These are phyloP conservation scores for Acipenser oxyrinchus DNA, from an alignment of 2,797 vertebrate genomes.

Conservation along the genomic window DNA sequence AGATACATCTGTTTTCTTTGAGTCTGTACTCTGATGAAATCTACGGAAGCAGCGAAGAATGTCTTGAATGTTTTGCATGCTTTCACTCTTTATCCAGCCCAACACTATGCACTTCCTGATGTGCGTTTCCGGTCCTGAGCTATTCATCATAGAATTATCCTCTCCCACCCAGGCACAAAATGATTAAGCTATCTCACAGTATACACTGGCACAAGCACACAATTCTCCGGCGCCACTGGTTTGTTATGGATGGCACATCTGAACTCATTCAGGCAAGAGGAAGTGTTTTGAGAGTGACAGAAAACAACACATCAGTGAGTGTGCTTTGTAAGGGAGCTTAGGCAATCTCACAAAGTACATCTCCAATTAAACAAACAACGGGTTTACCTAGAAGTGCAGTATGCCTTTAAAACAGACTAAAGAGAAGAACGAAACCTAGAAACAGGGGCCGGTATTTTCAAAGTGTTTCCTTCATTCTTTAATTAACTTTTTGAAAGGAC, in stretches of 20 bases:
- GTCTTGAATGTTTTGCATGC: constrained; percentile 24
- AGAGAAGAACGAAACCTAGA: too few species aligned
- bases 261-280: not conserved
- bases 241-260: constrained; percentile 27
- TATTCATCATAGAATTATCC: not conserved
- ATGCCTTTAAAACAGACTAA: too few species aligned
- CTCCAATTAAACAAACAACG: too few species aligned
- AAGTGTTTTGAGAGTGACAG: not conserved
- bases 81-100: constrained; percentile 23
- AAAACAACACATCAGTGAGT: too few species aligned
- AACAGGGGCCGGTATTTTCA: too few species aligned
- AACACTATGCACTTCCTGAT: constrained; percentile 12
- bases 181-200: constrained; percentile 1
- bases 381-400: too few species aligned
- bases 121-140: constrained; percentile 6
- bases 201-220: constrained; percentile 26
- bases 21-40: too few species aligned
- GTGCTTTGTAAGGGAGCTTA: too few species aligned
- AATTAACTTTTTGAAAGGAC: too few species aligned
- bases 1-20: too few species aligned
- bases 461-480: too few species aligned
- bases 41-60: constrained; percentile 23
- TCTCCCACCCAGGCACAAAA: not conserved
- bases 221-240: constrained; percentile 22
- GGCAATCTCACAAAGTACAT: too few species aligned